Evolutionary conservation across 2,113 vertebrate species (phyloP).

Genomic region (Perca fluviatilis): DNA sequence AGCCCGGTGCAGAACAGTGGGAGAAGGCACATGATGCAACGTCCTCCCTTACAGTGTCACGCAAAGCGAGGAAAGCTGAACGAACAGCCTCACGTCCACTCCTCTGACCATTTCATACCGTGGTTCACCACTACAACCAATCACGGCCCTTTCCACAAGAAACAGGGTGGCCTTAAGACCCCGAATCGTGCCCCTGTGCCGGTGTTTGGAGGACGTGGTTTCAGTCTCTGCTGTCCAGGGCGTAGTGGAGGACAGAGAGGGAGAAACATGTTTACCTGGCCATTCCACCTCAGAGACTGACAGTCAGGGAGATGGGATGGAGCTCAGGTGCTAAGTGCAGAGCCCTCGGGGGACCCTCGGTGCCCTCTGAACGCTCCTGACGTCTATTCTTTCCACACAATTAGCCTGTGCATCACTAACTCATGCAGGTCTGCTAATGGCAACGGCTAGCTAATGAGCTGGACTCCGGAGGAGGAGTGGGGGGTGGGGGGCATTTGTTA

Average conservation of each 20-base stretch:
- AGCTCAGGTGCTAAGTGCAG: conserved; percentile 78
- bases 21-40: conserved; percentile 77
- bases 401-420: conserved; percentile 84
- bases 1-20: conserved; percentile 69
- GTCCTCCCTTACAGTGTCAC: conserved; percentile 67
- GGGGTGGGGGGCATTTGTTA: conserved; percentile 45
- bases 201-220: neutral
- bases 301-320: conserved; percentile 79
- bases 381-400: conserved; percentile 84
- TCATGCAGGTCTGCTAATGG: conserved; percentile 81
- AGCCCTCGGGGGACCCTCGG: conserved; percentile 61
- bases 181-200: neutral
- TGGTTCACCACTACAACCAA: neutral
- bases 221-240: conserved; percentile 50
- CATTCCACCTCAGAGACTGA: conserved; percentile 85
- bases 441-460: conserved; percentile 86
- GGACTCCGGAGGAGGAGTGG: conserved; percentile 67
- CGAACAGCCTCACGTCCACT: conserved; percentile 22
- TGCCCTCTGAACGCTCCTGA: conserved; percentile 75
- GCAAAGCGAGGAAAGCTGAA: conserved; percentile 31
- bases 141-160: neutral
- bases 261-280: conserved; percentile 85
- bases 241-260: conserved; percentile 18
- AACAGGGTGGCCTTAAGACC: neutral
- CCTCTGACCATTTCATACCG: conserved; percentile 38